Percentiles rank a stretch among this genome's conserved stretches.
Conservation (phyloP, 37 sponge, comb jelly and placozoan species). For the Crambe crambe region DNA sequence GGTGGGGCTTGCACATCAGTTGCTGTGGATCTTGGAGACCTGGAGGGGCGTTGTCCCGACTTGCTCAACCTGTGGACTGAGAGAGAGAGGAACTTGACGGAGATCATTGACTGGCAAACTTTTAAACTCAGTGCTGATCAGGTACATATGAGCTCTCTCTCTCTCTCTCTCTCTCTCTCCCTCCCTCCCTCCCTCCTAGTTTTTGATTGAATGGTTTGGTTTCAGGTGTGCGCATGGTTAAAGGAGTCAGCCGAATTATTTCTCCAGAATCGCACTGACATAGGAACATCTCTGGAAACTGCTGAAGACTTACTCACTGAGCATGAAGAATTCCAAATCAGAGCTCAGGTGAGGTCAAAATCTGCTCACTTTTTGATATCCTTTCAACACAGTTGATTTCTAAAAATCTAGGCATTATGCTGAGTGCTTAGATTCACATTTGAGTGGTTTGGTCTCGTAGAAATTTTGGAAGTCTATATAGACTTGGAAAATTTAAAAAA, state of each 20-base stretch:
- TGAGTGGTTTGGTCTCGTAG: too few relatives aligned
- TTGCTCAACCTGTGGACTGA: constrained; percentile 23
- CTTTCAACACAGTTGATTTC: too few relatives aligned
- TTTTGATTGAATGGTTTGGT: too few relatives aligned
- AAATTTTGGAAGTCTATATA: too few relatives aligned
- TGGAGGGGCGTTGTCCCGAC: constrained; percentile 34
- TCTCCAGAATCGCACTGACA: constrained; percentile 30
- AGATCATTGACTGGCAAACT: constrained; percentile 41
- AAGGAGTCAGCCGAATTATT: constrained; percentile 34
- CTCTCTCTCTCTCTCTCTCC: too few relatives aligned
- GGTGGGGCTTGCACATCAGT: constrained; percentile 34
- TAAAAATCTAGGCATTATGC: too few relatives aligned
- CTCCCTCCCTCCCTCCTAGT: constrained; percentile 6
- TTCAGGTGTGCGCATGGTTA: constrained; percentile 37
- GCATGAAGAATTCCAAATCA: constrained; percentile 30
- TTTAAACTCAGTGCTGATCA: constrained; percentile 31
- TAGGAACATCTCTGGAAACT: constrained; percentile 56
- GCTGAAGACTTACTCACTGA: constrained; percentile 59
- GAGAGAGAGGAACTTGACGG: constrained; percentile 23
- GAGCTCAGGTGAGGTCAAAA: constrained; percentile 38
- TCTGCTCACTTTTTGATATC: neutral
- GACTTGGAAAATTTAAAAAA: too few relatives aligned
- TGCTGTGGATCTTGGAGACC: constrained; percentile 44
- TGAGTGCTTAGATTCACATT: too few relatives aligned
- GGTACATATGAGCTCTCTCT: neutral